phyloP scores from a whole-genome alignment of 2,113 vertebrate genomes.

The Melierax canorus region DNA sequence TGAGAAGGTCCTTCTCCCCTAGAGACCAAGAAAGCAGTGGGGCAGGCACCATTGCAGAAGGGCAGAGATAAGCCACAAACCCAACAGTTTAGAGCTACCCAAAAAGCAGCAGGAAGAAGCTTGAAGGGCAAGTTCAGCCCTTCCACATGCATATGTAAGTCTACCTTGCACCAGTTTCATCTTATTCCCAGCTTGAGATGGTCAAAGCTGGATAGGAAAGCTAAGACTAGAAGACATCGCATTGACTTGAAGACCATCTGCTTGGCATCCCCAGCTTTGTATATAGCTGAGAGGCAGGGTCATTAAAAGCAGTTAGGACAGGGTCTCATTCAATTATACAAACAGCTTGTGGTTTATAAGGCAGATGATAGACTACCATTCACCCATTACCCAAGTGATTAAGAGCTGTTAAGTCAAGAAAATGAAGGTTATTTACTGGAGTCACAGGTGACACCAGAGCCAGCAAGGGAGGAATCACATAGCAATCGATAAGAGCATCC shows the following conservation, averaged over 20 bases:
- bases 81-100: not conserved
- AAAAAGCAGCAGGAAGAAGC: not conserved
- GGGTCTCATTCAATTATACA: not conserved
- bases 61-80: not conserved
- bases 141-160: not conserved
- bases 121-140: not conserved
- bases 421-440: conserved; percentile 76
- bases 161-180: not conserved
- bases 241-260: not conserved
- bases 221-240: not conserved
- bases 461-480: conserved; percentile 80
- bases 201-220: not conserved
- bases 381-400: not conserved
- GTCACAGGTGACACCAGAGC: conserved; percentile 76
- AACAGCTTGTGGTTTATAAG: not conserved
- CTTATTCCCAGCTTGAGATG: not conserved
- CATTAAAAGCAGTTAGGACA: not conserved
- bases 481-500: conserved; percentile 79
- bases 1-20: not conserved
- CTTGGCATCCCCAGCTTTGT: not conserved
- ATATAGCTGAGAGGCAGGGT: not conserved
- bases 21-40: not conserved
- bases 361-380: not conserved
- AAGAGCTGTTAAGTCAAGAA: not conserved
- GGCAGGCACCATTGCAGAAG: not conserved